Percentiles rank a stretch among this genome's conserved stretches.
phyloP scores from a whole-genome alignment of 2,888 invertebrate species.

The Stramonita haemastoma region DNA sequence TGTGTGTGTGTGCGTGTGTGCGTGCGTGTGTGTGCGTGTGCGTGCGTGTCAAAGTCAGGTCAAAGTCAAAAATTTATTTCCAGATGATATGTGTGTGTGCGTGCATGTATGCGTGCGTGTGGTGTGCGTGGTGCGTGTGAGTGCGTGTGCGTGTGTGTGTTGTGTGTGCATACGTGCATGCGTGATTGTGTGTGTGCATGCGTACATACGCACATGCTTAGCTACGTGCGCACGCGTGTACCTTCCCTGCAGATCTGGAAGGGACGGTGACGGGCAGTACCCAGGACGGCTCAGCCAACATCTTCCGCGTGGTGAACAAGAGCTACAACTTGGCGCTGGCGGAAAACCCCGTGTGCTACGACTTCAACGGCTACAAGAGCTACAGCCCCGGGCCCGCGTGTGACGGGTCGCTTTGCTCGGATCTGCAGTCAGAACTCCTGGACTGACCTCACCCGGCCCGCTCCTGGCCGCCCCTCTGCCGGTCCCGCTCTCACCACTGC shows the following conservation, averaged over 20 bases:
- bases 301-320: conserved; percentile 5
- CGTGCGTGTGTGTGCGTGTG: no score
- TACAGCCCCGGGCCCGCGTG: conserved; percentile 22
- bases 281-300: conserved; percentile 4
- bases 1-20: no score
- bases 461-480: no score
- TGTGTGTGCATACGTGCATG: no score
- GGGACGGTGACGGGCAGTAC: background rate
- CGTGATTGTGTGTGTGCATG: no score
- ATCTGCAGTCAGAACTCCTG: background rate
- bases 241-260: background rate
- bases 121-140: no score
- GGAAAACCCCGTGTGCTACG: background rate
- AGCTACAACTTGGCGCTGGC: background rate
- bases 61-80: no score
- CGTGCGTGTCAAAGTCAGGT: no score
- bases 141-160: no score
- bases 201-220: background rate
- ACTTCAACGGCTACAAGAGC: conserved; percentile 25
- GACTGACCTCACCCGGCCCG: background rate
- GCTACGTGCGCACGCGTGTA: no score
- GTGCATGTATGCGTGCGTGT: no score
- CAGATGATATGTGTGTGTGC: no score
- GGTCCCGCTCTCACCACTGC: background rate
- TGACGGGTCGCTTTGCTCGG: background rate